A percentile compares a stretch with the other conserved stretches of the same genome.
phyloP scores from a whole-genome alignment of 64 coral and sea anemone genomes.

The Montipora sp. region DNA sequence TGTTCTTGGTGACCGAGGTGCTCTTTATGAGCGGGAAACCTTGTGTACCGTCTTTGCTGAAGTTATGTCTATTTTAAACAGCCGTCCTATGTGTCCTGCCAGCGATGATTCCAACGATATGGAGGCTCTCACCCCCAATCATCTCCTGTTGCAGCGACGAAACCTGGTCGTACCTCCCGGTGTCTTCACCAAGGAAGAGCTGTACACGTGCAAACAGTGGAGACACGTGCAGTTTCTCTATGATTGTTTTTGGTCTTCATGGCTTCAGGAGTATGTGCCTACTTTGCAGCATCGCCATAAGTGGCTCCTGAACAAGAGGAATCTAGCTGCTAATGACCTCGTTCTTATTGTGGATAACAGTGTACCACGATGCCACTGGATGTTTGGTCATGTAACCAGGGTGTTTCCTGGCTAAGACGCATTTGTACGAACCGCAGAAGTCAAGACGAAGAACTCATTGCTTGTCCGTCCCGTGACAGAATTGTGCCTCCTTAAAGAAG shows the following conservation, averaged over 20 bases:
- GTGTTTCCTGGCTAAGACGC: conserved; percentile 30
- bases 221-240: conserved; percentile 1
- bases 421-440: conserved; percentile 15
- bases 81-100: no score
- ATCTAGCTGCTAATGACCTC: conserved; percentile 22
- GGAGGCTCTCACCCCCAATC: no score
- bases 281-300: conserved; percentile 46
- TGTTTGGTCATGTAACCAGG: conserved; percentile 17
- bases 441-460: neutral
- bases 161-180: no score
- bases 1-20: conserved; percentile 28
- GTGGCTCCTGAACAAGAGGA: neutral
- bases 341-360: conserved; percentile 27
- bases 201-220: conserved; percentile 15
- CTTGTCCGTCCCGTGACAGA: neutral
- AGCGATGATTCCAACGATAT: no score
- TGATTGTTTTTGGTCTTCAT: conserved; percentile 38
- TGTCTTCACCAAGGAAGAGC: neutral
- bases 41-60: no score
- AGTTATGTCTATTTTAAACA: no score
- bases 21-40: no score
- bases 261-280: conserved; percentile 17
- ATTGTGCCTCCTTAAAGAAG: conserved; percentile 3
- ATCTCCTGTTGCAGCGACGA: no score
- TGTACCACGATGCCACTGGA: conserved; percentile 9